Conservation (phyloP, 1,140 invertebrate genomes). For the Pentalonia nigronervosa region DNA sequence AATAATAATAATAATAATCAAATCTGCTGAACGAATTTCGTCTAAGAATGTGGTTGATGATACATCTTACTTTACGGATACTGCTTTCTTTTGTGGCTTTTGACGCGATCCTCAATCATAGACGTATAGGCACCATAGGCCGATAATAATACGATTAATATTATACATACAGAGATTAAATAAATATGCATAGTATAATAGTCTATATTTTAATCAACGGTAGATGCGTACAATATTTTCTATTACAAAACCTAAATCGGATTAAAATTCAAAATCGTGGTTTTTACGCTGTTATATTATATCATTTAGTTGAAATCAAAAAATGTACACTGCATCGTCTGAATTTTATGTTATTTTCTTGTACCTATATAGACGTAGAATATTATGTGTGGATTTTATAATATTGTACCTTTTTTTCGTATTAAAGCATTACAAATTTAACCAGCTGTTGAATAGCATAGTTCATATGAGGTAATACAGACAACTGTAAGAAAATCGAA, state of each 20-base stretch:
- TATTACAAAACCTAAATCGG: background rate
- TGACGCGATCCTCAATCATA: background rate
- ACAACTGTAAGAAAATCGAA: background rate
- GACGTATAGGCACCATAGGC: background rate
- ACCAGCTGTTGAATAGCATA: too few species aligned
- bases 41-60: conserved; percentile 47
- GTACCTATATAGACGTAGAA: background rate
- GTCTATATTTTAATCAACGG: background rate
- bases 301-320: background rate
- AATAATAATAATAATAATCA: conserved; percentile 5
- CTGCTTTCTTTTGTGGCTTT: conserved; percentile 30
- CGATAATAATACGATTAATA: background rate
- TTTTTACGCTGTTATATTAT: background rate
- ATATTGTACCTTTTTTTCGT: background rate
- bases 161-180: background rate
- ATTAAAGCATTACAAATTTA: background rate
- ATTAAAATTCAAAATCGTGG: background rate
- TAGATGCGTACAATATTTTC: background rate
- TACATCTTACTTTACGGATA: background rate
- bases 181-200: background rate
- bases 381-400: background rate
- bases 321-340: background rate
- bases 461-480: too few species aligned
- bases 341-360: background rate
- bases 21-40: conserved; percentile 21